These are phyloP conservation scores for Melipona beecheii DNA, from an alignment of 2,888 invertebrate genomes.

Conservation along the genomic window DNA sequence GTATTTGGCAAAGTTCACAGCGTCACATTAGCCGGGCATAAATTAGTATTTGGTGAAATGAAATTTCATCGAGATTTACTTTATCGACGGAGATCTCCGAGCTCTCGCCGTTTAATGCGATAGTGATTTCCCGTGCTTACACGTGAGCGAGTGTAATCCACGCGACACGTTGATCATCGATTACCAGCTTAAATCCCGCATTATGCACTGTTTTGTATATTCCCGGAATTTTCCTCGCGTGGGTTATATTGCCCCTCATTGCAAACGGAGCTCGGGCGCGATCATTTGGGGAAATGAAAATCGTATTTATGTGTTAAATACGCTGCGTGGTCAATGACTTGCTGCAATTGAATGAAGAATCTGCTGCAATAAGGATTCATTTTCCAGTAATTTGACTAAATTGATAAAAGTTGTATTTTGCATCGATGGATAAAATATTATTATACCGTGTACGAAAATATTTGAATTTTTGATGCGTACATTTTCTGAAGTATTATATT, in stretches of 20 bases:
- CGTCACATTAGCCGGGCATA: neutral
- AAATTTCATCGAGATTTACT: constrained; percentile 27
- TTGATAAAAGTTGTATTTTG: neutral
- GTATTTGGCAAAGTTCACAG: neutral
- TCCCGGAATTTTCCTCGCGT: constrained; percentile 25
- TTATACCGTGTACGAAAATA: no score
- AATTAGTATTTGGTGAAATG: constrained; percentile 1
- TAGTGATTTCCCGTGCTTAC: constrained; percentile 52
- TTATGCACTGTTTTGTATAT: constrained; percentile 29
- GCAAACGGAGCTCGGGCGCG: neutral
- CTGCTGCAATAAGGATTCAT: neutral
- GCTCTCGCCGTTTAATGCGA: constrained; percentile 32
- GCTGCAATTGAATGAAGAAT: constrained; percentile 26
- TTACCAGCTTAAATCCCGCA: constrained; percentile 42
- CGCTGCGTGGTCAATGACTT: constrained; percentile 13
- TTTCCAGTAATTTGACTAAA: neutral
- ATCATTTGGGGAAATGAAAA: constrained; percentile 39
- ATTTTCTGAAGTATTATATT: neutral
- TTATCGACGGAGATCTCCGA: constrained; percentile 5
- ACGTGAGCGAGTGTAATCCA: constrained; percentile 35
- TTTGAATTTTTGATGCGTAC: neutral
- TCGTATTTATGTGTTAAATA: constrained; percentile 25
- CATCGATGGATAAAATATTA: no score
- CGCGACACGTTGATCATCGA: constrained; percentile 44
- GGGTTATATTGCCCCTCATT: constrained; percentile 1